Conservation (phyloP, 1,140 invertebrate species). For the Caenorhabditis brenneri region DNA sequence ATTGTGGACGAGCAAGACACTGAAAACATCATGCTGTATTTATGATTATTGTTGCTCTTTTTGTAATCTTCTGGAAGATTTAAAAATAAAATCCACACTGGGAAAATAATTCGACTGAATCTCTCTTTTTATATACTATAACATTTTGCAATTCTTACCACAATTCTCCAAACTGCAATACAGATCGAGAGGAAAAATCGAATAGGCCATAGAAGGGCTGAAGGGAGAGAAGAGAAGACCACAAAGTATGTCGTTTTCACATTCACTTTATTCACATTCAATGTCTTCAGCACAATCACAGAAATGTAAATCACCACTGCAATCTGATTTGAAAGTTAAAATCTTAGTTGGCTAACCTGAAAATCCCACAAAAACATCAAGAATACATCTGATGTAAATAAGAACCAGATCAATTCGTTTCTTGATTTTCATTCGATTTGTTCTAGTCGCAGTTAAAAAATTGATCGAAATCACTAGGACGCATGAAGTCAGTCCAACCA, state of each 20-base stretch:
- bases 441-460: not conserved
- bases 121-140: no score
- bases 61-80: not conserved
- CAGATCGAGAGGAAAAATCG: not conserved
- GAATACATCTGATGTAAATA: not conserved
- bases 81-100: no score
- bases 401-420: not conserved
- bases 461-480: constrained; percentile 2
- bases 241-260: not conserved
- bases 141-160: no score
- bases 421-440: not conserved
- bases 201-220: not conserved
- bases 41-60: no score
- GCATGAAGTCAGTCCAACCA: not conserved
- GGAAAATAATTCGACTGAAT: no score
- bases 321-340: not conserved
- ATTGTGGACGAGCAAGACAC: not conserved
- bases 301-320: not conserved
- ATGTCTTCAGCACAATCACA: not conserved
- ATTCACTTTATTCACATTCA: not conserved
- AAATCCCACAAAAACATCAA: not conserved
- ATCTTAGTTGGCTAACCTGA: not conserved
- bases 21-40: not conserved
- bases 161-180: not conserved
- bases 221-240: not conserved